phyloP scores from a whole-genome alignment of 2,888 invertebrate species.

The Crematogaster levior region DNA sequence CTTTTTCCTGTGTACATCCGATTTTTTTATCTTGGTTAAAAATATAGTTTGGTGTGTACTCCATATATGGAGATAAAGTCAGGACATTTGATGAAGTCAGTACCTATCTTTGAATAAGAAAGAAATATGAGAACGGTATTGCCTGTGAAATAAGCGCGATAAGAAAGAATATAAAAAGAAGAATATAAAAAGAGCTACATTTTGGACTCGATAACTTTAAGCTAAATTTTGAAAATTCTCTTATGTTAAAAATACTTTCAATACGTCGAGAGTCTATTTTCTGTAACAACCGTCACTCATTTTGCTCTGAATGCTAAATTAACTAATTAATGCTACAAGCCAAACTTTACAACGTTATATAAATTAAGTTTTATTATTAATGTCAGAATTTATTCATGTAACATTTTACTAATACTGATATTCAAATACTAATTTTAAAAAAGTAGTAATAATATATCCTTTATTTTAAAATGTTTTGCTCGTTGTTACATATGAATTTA shows the following conservation, averaged over 20 bases:
- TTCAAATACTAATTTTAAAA: too few relatives aligned
- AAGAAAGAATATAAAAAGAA: background rate
- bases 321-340: background rate
- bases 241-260: background rate
- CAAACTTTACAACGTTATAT: too few relatives aligned
- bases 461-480: background rate
- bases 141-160: background rate
- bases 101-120: background rate
- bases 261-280: too few relatives aligned
- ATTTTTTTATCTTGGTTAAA: conserved; percentile 24
- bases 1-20: conserved; percentile 5
- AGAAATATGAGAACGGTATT: background rate
- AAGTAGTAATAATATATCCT: background rate
- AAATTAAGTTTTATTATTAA: background rate
- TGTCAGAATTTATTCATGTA: background rate
- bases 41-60: conserved; percentile 9
- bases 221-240: background rate
- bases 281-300: background rate
- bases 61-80: background rate
- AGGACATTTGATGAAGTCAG: background rate
- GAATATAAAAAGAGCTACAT: background rate
- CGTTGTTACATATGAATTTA: background rate
- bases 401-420: background rate
- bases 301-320: background rate
- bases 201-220: background rate